Base-by-base conservation (phyloP, 2,113 vertebrate genomes). In the Urocynchramus pylzowi region DNA sequence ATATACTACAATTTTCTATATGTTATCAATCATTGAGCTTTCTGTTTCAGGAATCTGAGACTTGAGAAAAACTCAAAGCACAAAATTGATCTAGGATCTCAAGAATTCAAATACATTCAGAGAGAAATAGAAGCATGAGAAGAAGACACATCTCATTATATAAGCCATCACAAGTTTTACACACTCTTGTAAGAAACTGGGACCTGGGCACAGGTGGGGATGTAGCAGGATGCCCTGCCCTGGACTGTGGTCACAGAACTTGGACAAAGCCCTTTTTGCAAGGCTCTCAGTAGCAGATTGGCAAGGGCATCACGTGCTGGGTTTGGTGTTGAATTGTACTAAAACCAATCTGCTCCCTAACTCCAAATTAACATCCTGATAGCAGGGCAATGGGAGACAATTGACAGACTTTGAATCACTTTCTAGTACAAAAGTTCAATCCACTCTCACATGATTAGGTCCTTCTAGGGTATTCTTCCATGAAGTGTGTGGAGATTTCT, bases 201-300 rank as follows among this genome's bases (percentile, higher is more conserved):
- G 30, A 42, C 54, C 33, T 33, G 8, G 19, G 15, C 2, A 3
- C n/a, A 68, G n/a, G 14, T 23, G 14, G 13, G 24, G 54, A 41
- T n/a, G 24, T 16, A 30, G 50, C 42, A 65, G 35, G 70, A 35
- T 35, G 15, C n/a, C 65, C 19, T 65, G 41, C 24, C n/a, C 23
- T 65, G 19, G 30, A n/a, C 44, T n/a, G 28, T 54, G 18, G n/a
- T 56, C 41, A 47, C 33, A 54, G 52, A 56, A 12, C 15, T 39
- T 0, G 0, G 50, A 47, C 11, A 56, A 39, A 64, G n/a, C 30
- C 30, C 8, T 65, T 1, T 41, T 12, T 56, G 19, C 57, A 47
- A 74, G 22, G 22, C 22, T 22, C 1, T 27, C 27, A 54, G 49
- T 5, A 73, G 39, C 4, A 31, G 33, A 64, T 5, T 33, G 49